Evolutionary conservation across 2,888 invertebrate genomes (phyloP).

Genomic region (Electrophaes corylata): DNA sequence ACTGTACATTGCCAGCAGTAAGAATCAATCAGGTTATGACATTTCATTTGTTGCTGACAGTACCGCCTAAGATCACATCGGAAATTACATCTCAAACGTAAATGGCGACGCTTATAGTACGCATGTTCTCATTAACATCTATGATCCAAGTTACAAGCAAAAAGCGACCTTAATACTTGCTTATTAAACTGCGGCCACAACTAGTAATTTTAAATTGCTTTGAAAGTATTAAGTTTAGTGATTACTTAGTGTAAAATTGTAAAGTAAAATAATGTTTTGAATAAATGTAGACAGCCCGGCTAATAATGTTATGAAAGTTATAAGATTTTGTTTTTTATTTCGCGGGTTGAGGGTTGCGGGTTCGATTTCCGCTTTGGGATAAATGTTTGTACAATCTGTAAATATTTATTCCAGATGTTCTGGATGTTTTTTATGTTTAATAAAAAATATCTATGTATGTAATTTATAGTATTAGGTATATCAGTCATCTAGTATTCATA

Average conservation of each 20-base stretch:
- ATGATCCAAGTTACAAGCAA: slow-evolving; percentile 47
- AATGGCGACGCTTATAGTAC: slow-evolving; percentile 63
- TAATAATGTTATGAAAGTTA: slow-evolving; percentile 16
- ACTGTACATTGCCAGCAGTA: no score
- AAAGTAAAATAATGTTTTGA: slow-evolving; percentile 27
- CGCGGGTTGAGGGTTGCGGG: neutral
- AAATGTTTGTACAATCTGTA: no score
- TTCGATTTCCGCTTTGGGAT: no score
- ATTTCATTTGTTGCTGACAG: slow-evolving; percentile 53
- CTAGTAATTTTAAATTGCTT: slow-evolving; percentile 29
- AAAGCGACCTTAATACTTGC: slow-evolving; percentile 20
- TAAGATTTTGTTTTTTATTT: slow-evolving; percentile 5
- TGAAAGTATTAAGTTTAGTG: slow-evolving; percentile 28
- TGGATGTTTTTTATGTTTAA: no score
- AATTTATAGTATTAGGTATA: no score
- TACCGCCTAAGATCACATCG: slow-evolving; percentile 55
- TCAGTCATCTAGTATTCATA: no score
- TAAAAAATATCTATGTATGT: no score
- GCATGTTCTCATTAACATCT: slow-evolving; percentile 59
- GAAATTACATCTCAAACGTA: slow-evolving; percentile 71
- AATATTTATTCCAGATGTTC: no score
- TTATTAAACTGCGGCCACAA: neutral
- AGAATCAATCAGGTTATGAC: slow-evolving; percentile 41
- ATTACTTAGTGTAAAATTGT: slow-evolving; percentile 36
- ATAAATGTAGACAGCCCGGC: slow-evolving; percentile 10